These are phyloP conservation scores for Miniopterus natalensis DNA, from an alignment of 2,113 vertebrate genomes.

Conservation along the genomic window DNA sequence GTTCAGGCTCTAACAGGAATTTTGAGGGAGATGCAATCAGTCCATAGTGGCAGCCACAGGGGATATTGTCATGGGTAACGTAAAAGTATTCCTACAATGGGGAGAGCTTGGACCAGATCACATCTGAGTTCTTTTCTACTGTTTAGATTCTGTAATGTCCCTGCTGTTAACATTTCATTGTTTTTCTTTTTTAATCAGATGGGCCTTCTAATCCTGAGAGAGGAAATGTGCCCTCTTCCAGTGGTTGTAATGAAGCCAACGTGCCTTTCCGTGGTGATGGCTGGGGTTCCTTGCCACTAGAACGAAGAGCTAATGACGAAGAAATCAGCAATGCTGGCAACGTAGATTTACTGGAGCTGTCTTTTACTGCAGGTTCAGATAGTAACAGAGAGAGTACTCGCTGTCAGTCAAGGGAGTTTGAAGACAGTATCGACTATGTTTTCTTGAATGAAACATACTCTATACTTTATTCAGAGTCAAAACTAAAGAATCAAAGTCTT, in stretches of 20 bases:
- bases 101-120: not conserved
- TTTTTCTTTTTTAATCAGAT: conserved; percentile 75
- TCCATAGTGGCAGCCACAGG: not conserved
- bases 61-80: not conserved
- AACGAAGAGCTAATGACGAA: not conserved
- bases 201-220: conserved; percentile 30
- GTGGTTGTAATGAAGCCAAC: conserved; percentile 1
- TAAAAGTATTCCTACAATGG: not conserved
- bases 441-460: conserved; percentile 67
- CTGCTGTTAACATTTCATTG: conserved; percentile 20
- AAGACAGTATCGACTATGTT: not conserved
- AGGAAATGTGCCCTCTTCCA: conserved; percentile 48
- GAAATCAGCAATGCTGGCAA: not conserved
- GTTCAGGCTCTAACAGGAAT: not conserved
- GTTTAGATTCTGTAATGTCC: conserved; percentile 20
- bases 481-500: conserved; percentile 65
- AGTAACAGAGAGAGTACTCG: not conserved
- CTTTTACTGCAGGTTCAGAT: not conserved
- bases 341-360: not conserved
- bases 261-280: conserved; percentile 27
- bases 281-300: not conserved
- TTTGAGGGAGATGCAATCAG: not conserved
- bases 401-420: not conserved
- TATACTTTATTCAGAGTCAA: conserved; percentile 67
- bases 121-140: not conserved